phyloP scores from a whole-genome alignment of 2,113 vertebrate species.

The Toxotes chatareus region DNA sequence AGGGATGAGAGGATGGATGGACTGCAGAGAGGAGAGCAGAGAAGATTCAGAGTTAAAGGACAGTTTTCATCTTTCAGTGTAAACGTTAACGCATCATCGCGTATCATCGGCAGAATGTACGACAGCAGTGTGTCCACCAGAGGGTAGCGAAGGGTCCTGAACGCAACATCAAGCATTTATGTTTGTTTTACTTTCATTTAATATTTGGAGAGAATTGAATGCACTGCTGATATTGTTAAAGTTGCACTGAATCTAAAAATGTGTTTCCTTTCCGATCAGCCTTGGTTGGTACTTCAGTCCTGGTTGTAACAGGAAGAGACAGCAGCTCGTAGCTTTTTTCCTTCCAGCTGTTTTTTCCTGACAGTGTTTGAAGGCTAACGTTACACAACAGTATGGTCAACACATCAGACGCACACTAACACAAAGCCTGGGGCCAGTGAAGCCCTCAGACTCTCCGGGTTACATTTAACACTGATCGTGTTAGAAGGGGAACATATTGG shows the following conservation, averaged over 20 bases:
- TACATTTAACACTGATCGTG: conserved; percentile 51
- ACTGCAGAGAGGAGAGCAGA: conserved; percentile 15
- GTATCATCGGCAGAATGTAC: no score
- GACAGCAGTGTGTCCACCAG: no score
- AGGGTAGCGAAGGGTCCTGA: no score
- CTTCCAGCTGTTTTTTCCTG: neutral
- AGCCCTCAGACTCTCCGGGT: neutral
- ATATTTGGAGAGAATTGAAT: no score
- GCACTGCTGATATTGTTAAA: no score
- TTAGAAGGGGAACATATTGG: conserved; percentile 51
- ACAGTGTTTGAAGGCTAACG: neutral
- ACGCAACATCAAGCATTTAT: no score
- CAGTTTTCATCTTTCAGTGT: no score
- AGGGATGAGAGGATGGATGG: conserved; percentile 66
- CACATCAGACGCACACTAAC: neutral
- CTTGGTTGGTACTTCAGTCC: no score
- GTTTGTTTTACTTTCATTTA: no score
- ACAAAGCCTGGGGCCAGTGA: neutral
- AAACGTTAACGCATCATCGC: no score
- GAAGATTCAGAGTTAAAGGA: neutral
- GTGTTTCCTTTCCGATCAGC: no score
- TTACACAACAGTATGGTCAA: rapidly evolving
- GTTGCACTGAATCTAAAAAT: no score
- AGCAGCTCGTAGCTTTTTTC: neutral
- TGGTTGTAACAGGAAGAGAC: conserved; percentile 12